Evolutionary conservation across 2,113 vertebrate genomes (phyloP).

Genomic region (Pseudopodoces humilis): DNA sequence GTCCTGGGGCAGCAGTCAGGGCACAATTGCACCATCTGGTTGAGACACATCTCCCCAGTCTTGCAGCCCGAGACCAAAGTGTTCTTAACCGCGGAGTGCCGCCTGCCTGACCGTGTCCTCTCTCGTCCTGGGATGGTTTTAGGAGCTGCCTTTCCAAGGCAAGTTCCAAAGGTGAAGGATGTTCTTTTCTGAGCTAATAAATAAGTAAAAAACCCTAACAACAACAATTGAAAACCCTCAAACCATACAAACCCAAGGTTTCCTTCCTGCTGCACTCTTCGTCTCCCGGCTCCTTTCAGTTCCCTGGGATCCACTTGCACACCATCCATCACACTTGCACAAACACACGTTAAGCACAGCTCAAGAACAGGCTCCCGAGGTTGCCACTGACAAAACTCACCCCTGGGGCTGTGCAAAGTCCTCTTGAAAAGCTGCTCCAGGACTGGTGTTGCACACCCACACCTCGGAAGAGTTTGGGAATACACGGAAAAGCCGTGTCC

Average conservation of each 20-base stretch:
- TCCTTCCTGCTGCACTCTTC: neutral
- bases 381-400: neutral
- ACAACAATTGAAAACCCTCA: neutral
- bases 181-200: slow-evolving; percentile 4
- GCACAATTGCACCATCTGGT: neutral
- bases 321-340: neutral
- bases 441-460: neutral
- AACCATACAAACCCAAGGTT: neutral
- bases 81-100: neutral
- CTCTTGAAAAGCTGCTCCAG: neutral
- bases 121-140: neutral
- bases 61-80: neutral
- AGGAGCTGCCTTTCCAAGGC: neutral
- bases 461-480: neutral
- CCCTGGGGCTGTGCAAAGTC: neutral
- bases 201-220: neutral
- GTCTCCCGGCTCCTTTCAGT: neutral
- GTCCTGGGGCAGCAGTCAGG: neutral
- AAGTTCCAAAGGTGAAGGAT: neutral
- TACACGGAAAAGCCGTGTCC: neutral
- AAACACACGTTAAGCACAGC: neutral
- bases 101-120: neutral
- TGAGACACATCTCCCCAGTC: neutral
- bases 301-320: neutral
- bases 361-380: neutral